phyloP scores from a whole-genome alignment of 2,113 vertebrate genomes.

The Hippocampus zosterae region DNA sequence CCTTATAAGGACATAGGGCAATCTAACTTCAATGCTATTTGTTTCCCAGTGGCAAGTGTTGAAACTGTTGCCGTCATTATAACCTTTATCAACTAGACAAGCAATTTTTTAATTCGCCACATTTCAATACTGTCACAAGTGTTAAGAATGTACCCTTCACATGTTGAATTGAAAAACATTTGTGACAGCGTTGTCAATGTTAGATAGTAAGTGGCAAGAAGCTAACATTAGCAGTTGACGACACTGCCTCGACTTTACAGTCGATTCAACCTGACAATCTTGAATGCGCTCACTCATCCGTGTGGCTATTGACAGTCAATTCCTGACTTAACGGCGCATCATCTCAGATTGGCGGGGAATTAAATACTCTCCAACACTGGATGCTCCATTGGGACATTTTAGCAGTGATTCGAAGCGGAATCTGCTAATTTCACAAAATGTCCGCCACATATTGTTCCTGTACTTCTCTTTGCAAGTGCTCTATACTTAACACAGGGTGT shows the following conservation, averaged over 20 bases:
- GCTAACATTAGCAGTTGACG: not conserved
- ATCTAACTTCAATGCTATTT: too few relatives aligned
- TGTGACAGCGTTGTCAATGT: not conserved
- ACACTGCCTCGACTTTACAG: not conserved
- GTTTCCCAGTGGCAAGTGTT: not conserved
- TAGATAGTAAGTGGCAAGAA: not conserved
- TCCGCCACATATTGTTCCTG: not conserved
- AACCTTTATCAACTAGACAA: too few relatives aligned
- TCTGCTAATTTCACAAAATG: not conserved
- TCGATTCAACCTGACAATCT: not conserved
- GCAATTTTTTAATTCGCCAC: too few relatives aligned
- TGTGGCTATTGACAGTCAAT: not conserved
- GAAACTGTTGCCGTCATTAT: not conserved
- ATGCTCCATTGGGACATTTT: not conserved
- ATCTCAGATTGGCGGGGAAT: not conserved
- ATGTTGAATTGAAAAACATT: not conserved
- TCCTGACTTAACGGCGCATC: not conserved
- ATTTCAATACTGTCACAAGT: not conserved
- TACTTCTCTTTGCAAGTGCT: not conserved
- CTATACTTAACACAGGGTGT: too few relatives aligned
- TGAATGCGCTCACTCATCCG: not conserved
- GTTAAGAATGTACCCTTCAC: not conserved
- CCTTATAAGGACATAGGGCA: not conserved
- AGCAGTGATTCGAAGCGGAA: not conserved
- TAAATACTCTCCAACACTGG: not conserved